Evolutionary conservation across 2,888 invertebrate species (phyloP), one percentile per base, ranked within the genome.

Genomic region (Hydraecia micacea): DNA sequence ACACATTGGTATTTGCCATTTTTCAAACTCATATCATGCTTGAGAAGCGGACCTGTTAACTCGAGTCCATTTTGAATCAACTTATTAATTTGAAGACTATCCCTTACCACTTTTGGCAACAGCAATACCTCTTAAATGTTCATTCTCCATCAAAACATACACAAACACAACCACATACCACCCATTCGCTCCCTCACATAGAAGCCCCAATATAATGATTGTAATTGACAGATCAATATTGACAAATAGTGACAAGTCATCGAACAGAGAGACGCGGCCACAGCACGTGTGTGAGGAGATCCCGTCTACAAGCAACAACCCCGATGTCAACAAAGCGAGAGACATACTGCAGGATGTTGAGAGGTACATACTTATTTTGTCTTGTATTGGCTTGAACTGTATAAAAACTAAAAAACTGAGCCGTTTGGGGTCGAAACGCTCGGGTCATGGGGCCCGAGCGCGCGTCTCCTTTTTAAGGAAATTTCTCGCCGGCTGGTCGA

Each of bases 321-420:
- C 96, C 0, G 95, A 96, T 39, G 92, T 92, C 2, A 96, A 96
- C 85, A 96, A 96, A 74, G 97, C 98, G 0, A 96, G 97, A 86
- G 98, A 98, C 88, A 97, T 98, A 69, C 93, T 98, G 39, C 97
- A 98, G 88, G 98, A 98, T 91, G 97, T 98, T 21, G 97, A 98
- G 91, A 97, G 98, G 98, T 80, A 63, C 18, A 21, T n/a, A 36
- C 32, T 49, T 18, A 0, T 32, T n/a, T 6, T n/a, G 32, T 58
- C 11, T 58, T n/a, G 2, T 18, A 70, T 36, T 55, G n/a, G 36
- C n/a, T 13, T 39, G n/a, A 58, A 58, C 36, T 55, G 32, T 68
- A 15, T 68, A 32, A 15, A 52, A 52, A 25, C 3, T 25, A 32
- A 28, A n/a, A n/a, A n/a, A n/a, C n/a, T n/a, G n/a, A n/a, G n/a